Conservation (phyloP, 2,797 vertebrate species). For the Chromobotia macracanthus region DNA sequence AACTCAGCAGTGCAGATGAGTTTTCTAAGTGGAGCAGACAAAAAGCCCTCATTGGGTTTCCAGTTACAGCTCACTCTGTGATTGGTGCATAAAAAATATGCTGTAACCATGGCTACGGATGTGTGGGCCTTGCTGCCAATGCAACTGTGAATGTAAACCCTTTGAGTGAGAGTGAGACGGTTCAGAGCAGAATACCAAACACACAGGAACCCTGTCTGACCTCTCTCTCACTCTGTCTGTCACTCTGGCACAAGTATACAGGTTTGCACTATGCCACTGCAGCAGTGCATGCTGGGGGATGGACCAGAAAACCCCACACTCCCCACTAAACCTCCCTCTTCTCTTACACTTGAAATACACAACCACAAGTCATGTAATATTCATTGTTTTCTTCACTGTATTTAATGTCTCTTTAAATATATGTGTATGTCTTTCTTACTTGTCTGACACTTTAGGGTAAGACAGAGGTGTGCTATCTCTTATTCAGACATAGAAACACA, state of each 20-base stretch:
- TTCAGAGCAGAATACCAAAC: constrained; percentile 62
- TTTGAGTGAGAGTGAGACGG: not conserved
- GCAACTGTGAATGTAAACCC: constrained; percentile 20
- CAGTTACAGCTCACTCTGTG: constrained; percentile 25
- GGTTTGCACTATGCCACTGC: constrained; percentile 12
- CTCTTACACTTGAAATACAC: constrained; percentile 27
- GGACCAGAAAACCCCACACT: constrained; percentile 33
- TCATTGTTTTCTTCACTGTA: constrained; percentile 35
- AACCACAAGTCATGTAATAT: constrained; percentile 50
- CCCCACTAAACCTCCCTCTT: not conserved
- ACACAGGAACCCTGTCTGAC: constrained; percentile 52
- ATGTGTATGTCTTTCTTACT: not conserved
- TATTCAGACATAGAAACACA: constrained; percentile 9
- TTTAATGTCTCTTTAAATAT: constrained; percentile 32
- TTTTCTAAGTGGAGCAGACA: constrained; percentile 28
- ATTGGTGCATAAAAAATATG: constrained; percentile 51
- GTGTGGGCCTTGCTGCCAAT: constrained; percentile 33
- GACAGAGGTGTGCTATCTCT: constrained; percentile 17
- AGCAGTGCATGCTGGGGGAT: constrained; percentile 20
- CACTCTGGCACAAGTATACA: constrained; percentile 12
- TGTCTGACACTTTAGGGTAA: not conserved
- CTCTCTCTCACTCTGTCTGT: constrained; percentile 13
- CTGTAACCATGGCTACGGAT: constrained; percentile 62
- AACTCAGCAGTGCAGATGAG: not conserved
- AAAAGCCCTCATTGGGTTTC: constrained; percentile 42